Base-by-base conservation (phyloP, 2,888 invertebrate species). In the Chymomyza procnemis region DNA sequence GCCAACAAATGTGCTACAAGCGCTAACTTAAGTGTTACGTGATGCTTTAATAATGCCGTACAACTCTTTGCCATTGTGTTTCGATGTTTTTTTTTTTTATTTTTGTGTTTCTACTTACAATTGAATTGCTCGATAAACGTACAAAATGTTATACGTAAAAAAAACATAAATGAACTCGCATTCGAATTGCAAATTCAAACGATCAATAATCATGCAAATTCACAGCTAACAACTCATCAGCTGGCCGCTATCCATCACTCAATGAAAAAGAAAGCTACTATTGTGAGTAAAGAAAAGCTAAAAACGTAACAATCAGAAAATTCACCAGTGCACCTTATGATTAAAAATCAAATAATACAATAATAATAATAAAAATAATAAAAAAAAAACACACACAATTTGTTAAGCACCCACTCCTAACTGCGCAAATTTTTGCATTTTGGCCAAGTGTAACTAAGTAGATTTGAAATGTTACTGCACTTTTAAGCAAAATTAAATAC, bases 241-340 rank as follows among this genome's bases (percentile, higher is more conserved):
- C 91, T 88, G 91, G 92, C 87, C 92, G 92, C 89, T 89, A 91
- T 84, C 91, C 92, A 88, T 91, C 90, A 86, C 90, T 91, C 85
- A 90, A 90, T 84, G 92, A 92, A 89, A 92, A 92, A 90, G 92
- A 92, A 87, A 86, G 92, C 76, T 93, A 93, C 89, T 93, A 93
- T 91, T 94, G 93, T 92, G 91, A 92, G 92, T 92, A 92, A 89
- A 77, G 77, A 80, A 41, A 77, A 71, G 70, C 69, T 71, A 66
- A 61, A 70, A 41, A 41, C 63, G 48, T 54, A 54, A 26, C 74
- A 86, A 8, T 3, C 47, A 59, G 47, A 61, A 66, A 69, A 71
- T 68, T 41, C 57, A 57, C 30, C 80, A 75, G 67, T 54, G 65
- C 58, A 19, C 16, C 30, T 63, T 65, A 61, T 62, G 9, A 4